Percentiles rank a stretch among this genome's conserved stretches.
Conservation (phyloP, 1,140 invertebrate genomes). For the Pararge aegeria region DNA sequence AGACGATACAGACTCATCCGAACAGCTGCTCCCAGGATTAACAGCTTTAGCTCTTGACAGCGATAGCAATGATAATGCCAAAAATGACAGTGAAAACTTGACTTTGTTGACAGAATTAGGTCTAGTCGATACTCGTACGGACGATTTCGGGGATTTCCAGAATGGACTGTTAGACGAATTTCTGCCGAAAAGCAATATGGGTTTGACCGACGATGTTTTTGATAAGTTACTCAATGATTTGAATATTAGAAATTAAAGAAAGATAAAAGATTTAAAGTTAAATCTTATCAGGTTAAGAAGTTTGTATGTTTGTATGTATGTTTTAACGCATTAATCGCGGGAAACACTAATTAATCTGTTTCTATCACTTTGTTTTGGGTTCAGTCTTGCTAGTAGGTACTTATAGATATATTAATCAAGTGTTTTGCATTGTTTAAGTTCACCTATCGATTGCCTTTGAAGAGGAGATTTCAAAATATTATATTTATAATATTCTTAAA, state of each 20-base stretch:
- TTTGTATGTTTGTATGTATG: no score
- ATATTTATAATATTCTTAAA: not conserved
- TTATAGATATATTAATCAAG: no score
- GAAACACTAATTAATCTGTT: no score
- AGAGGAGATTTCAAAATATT: no score
- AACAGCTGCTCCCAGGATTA: constrained; percentile 58
- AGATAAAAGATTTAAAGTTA: not conserved
- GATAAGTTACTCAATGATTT: constrained; percentile 66
- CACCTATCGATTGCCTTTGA: no score
- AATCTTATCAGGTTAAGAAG: no score
- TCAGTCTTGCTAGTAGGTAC: no score
- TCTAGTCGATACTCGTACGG: constrained; percentile 46
- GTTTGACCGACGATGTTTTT: constrained; percentile 57
- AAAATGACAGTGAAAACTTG: constrained; percentile 53
- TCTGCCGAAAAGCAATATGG: constrained; percentile 32
- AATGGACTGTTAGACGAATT: constrained; percentile 56
- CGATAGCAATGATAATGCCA: constrained; percentile 25
- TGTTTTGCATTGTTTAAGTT: no score
- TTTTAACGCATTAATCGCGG: no score
- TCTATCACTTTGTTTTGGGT: no score
- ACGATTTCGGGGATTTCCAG: constrained; percentile 71
- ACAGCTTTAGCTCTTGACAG: constrained; percentile 36
- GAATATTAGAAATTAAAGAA: constrained; percentile 39
- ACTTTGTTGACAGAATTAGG: constrained; percentile 64
- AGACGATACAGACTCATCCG: constrained; percentile 52